phyloP scores from a whole-genome alignment of 2,797 vertebrate genomes.

The Coregonus ussuriensis region DNA sequence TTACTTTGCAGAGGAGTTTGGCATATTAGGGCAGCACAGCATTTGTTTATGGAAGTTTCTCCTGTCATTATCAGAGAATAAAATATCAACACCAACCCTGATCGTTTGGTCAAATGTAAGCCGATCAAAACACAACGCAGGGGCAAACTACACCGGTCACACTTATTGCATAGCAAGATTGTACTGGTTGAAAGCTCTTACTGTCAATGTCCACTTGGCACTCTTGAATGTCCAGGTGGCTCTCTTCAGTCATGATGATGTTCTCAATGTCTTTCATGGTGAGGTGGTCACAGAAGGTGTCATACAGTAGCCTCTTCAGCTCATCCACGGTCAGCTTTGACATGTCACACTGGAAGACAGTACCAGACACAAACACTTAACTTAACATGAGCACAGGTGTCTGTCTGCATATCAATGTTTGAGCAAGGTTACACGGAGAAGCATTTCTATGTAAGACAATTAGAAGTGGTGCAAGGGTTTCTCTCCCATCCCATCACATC shows the following conservation, averaged over 20 bases:
- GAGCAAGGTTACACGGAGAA: neutral
- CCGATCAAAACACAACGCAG: no score
- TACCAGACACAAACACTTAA: conserved; percentile 22
- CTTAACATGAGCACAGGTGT: conserved; percentile 5
- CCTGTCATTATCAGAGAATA: no score
- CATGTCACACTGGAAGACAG: conserved; percentile 88
- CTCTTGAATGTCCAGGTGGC: conserved; percentile 91
- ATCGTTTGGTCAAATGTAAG: no score
- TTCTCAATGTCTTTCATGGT: conserved; percentile 99
- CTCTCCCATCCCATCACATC: neutral
- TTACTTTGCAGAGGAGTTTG: no score
- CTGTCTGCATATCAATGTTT: neutral
- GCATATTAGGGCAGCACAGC: no score
- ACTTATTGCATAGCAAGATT: neutral
- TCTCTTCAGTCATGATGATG: conserved; percentile 98
- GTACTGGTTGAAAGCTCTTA: conserved; percentile 63
- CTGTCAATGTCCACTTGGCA: conserved; percentile 95
- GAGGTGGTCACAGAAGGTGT: conserved; percentile 97
- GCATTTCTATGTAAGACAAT: neutral
- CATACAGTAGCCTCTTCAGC: conserved; percentile 93
- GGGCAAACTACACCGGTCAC: no score
- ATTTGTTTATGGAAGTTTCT: no score
- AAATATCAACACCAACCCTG: no score
- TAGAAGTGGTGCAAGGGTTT: neutral
- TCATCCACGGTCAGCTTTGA: conserved; percentile 98